These are phyloP conservation scores for Artemia sp. DNA, from an alignment of 2,888 invertebrate species.

Conservation along the genomic window DNA sequence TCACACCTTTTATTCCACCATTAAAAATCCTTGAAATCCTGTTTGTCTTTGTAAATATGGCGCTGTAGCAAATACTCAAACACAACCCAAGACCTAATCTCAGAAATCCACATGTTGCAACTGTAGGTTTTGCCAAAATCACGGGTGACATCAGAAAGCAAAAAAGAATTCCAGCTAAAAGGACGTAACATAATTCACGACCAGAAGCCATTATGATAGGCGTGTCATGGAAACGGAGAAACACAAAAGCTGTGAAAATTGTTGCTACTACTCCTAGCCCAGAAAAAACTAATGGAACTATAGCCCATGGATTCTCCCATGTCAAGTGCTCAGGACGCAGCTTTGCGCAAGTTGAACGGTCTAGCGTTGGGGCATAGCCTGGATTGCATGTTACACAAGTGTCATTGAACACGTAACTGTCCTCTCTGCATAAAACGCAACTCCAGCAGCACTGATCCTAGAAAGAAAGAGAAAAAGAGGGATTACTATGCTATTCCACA, in stretches of 20 bases:
- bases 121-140: conserved; percentile 47
- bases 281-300: conserved; percentile 45
- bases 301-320: conserved; percentile 47
- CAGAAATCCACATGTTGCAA: conserved; percentile 45
- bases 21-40: conserved; percentile 54
- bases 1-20: conserved; percentile 48
- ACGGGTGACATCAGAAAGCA: conserved; percentile 54
- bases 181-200: conserved; percentile 54
- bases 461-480: neutral
- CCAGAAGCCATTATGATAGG: conserved; percentile 62
- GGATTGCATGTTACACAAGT: conserved; percentile 41
- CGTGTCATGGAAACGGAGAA: conserved; percentile 43
- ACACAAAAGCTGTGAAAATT: conserved; percentile 44
- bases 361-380: conserved; percentile 38
- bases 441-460: conserved; percentile 51
- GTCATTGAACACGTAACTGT: conserved; percentile 43
- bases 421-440: conserved; percentile 46
- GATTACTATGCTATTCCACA: no score
- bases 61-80: conserved; percentile 53
- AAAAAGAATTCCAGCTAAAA: conserved; percentile 48
- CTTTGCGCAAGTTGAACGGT: conserved; percentile 39
- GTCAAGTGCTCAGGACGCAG: conserved; percentile 42
- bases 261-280: conserved; percentile 44
- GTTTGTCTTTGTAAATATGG: conserved; percentile 56
- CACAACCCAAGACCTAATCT: conserved; percentile 51